Conservation (phyloP, 2,113 vertebrate species). For the Ictalurus furcatus region DNA sequence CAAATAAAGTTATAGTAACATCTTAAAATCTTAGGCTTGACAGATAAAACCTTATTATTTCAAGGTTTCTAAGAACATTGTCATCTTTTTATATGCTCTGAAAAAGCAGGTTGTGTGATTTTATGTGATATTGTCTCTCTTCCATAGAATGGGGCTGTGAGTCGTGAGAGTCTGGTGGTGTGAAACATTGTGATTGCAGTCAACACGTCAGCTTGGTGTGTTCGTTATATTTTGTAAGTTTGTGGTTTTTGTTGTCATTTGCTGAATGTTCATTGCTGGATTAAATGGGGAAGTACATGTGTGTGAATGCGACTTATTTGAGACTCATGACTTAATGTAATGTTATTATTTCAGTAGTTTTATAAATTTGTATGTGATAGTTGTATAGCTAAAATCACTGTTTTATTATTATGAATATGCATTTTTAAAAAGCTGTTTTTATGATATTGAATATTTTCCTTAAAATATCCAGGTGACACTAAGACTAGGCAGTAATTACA, state of each 20-base stretch:
- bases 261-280: background rate
- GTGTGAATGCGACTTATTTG: background rate
- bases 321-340: slow-evolving; percentile 2
- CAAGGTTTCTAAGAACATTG: background rate
- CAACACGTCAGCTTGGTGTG: background rate
- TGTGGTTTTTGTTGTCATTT: slow-evolving; percentile 1
- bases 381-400: background rate
- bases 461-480: too few species aligned
- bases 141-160: slow-evolving; percentile 84
- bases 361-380: background rate
- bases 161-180: slow-evolving; percentile 88
- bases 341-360: slow-evolving; percentile 14
- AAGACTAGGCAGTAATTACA: background rate
- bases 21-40: background rate
- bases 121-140: slow-evolving; percentile 25
- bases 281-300: background rate
- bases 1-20: background rate
- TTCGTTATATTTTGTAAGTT: slow-evolving; percentile 6
- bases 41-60: background rate
- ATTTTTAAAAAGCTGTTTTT: background rate
- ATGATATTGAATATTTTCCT: background rate
- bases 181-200: slow-evolving; percentile 56
- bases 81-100: background rate
- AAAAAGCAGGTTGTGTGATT: background rate
- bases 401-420: background rate